Base-by-base conservation (phyloP, 2,797 vertebrate genomes). In the Gymnoscopelus microlampas region DNA sequence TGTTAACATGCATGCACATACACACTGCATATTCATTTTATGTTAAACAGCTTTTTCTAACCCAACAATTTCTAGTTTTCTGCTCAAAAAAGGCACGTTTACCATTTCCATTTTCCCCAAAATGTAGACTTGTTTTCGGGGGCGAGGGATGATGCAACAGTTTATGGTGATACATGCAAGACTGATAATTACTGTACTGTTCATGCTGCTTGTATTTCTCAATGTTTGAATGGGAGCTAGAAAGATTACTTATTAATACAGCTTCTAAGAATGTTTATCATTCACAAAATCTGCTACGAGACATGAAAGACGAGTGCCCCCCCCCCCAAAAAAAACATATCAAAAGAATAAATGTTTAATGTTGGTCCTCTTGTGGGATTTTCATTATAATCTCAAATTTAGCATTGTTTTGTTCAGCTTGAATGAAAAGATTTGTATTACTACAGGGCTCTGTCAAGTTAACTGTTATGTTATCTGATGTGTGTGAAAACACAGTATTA, bases 401-500 rank as follows among this genome's bases (percentile, higher is more conserved):
- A 9, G 39, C 39, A 8, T 6, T 1, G 39, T 44, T 44, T 44
- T 8, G 2, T 44, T 44, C 39, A 44, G 39, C 8, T 8, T 44
- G 39, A 44, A 44, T 44, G 39, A 44, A 39, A 44, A 8, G 8
- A 44, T 44, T 44, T 44, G 39, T 44, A 44, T 44, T 44, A 44
- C 39, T 7, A 44, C 39, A 44, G 39, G 39, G 39, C 9, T 63
- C 0, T 19, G 3, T 70, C 10, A 63, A 73, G 26, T 51, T 67
- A 14, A 32, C 49, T 23, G 53, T 55, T 15, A 24, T 15, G 48
- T 3, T 82, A 50, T 58, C 10, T 32, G 5, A 59, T 67, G 74
- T 64, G 78, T 82, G 71, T 84, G 55, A 76, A 47, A 79, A 80
- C 39, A 63, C 84, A 92, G 87, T 92, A 85, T 91, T 91, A 82